phyloP scores from a whole-genome alignment of 2,113 vertebrate species.

The Pangasianodon hypophthalmus region DNA sequence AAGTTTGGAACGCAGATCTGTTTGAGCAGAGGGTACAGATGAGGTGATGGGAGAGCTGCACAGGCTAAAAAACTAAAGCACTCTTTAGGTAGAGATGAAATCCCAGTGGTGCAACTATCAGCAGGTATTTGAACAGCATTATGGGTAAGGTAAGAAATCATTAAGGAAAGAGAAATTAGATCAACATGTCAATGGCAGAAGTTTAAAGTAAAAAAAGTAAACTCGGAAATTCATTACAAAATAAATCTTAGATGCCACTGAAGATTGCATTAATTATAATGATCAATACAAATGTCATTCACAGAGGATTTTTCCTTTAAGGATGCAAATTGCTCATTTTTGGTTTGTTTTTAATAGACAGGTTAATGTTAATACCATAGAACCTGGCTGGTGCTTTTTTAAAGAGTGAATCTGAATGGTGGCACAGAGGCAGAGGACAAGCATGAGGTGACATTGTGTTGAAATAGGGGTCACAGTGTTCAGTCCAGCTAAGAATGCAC shows the following conservation, averaged over 20 bases:
- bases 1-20: not conserved
- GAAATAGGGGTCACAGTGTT: slow-evolving; percentile 40
- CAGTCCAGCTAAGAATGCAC: slow-evolving; percentile 38
- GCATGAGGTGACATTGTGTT: slow-evolving; percentile 28
- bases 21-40: not conserved
- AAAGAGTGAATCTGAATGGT: not conserved
- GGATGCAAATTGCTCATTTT: not conserved
- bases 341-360: not conserved
- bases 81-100: not conserved
- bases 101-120: not conserved
- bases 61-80: not conserved
- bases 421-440: not conserved
- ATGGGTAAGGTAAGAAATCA: not conserved
- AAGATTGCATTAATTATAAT: no score
- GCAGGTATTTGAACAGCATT: not conserved
- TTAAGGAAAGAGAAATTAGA: not conserved
- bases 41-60: not conserved
- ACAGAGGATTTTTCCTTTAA: not conserved
- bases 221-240: no score
- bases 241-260: no score
- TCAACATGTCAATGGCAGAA: no score
- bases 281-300: no score
- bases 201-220: no score
- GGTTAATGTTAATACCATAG: not conserved
- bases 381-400: not conserved